Evolutionary conservation across 2,797 vertebrate species (phyloP).

Genomic region (Sebastes cheni): DNA sequence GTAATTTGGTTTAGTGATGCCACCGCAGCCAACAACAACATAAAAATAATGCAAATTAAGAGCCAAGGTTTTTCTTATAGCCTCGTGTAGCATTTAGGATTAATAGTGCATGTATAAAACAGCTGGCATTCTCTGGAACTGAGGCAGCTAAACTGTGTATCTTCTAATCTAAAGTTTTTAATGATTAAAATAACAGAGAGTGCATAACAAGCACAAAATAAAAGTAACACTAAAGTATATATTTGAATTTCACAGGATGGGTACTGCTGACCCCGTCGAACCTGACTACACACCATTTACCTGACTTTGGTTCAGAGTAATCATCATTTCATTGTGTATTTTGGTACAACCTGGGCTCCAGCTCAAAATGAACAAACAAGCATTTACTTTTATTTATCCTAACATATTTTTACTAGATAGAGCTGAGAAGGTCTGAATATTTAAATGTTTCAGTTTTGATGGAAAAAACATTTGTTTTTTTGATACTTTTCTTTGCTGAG

Average conservation of each 20-base stretch:
- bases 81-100: constrained; percentile 30
- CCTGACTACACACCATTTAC: background rate
- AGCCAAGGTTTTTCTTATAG: constrained; percentile 18
- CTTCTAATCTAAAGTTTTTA: constrained; percentile 9
- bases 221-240: background rate
- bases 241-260: constrained; percentile 9
- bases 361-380: constrained; percentile 24
- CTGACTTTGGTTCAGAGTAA: constrained; percentile 5
- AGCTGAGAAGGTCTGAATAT: background rate
- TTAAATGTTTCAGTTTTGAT: background rate
- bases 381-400: constrained; percentile 19
- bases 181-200: background rate
- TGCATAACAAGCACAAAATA: background rate
- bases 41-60: constrained; percentile 33
- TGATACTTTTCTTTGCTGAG: background rate
- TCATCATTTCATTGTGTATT: constrained; percentile 13
- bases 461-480: background rate
- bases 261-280: constrained; percentile 9
- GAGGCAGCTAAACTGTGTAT: background rate
- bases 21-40: background rate
- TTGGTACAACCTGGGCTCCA: constrained; percentile 2
- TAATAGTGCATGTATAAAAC: constrained; percentile 35
- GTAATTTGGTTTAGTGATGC: constrained; percentile 10
- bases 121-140: constrained; percentile 11
- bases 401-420: constrained; percentile 1